Percentiles rank a stretch among this genome's conserved stretches.
phyloP scores from a whole-genome alignment of 1,140 invertebrate species.

The Brachionus calyciflorus region DNA sequence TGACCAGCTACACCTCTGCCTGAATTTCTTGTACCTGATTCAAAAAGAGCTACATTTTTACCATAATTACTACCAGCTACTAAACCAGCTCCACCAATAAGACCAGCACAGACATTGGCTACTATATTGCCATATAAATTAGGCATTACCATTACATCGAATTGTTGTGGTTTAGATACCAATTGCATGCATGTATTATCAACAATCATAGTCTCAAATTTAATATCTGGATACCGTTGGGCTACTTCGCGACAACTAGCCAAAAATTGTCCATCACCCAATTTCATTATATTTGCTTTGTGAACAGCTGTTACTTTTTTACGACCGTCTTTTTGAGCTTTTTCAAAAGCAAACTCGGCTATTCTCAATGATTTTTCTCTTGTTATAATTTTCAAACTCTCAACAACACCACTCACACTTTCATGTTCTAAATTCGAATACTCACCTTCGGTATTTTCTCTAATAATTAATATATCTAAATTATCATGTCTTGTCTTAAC shows the following conservation, averaged over 20 bases:
- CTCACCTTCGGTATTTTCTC: constrained; percentile 97
- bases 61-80: constrained; percentile 46
- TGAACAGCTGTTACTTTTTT: constrained; percentile 76
- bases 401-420: constrained; percentile 82
- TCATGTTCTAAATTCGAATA: constrained; percentile 96
- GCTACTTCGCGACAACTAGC: constrained; percentile 76
- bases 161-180: constrained; percentile 90
- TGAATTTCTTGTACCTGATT: constrained; percentile 44
- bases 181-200: constrained; percentile 98
- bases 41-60: constrained; percentile 41
- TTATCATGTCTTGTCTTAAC: constrained; percentile 82
- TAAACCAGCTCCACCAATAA: constrained; percentile 57
- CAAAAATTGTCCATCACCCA: constrained; percentile 91
- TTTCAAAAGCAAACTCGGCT: constrained; percentile 98
- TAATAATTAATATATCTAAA: constrained; percentile 91
- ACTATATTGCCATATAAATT: constrained; percentile 98
- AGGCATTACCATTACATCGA: constrained; percentile 95
- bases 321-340: constrained; percentile 86
- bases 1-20: constrained; percentile 36
- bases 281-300: constrained; percentile 98
- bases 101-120: constrained; percentile 89
- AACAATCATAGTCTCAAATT: constrained; percentile 95
- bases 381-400: constrained; percentile 87
- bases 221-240: constrained; percentile 81
- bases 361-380: constrained; percentile 84